Evolutionary conservation across 2,888 invertebrate genomes (phyloP), one percentile per base, ranked within the genome.

Genomic region (Scaptodrosophila latifasciaeformis): DNA sequence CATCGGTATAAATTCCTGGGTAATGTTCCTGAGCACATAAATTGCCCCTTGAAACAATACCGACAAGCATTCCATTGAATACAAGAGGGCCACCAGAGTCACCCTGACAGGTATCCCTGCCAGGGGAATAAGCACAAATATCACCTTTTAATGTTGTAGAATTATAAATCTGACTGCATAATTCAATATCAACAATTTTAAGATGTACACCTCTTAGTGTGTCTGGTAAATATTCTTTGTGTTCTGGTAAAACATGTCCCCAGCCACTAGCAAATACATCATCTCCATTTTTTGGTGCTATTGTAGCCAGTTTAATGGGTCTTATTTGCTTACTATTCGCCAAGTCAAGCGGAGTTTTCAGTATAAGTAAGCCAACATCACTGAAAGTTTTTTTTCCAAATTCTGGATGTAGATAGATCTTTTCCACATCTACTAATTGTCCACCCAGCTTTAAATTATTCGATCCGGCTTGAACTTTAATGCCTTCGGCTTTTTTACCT

Each of bases 281-380:
- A 4, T 59, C 34, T 17, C 49, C 49, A 21, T 46, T 2, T 1
- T 17, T 19, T 5, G 76, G 69, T 10, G 70, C 78, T 1, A 53
- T 24, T 0, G 65, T 65, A 17, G 86, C 81, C 81, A 90, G 68
- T 1, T 76, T 50, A 12, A 90, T 86, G 0, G 86, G 71, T 12
- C 83, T 80, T 0, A 88, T 85, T 1, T 65, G 78, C 0, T 85
- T 71, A 39, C 64, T 85, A 0, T 1, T 2, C 1, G 31, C 45
- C 85, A 88, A 10, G 65, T 59, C 39, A 89, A 62, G n/a, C 1
- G 88, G 82, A 2, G 79, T 84, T 0, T 82, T 55, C 1, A 90
- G 83, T 83, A 87, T 87, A 2, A 90, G 63, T 0, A 90, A 59
- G 0, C 89, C 90, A 19, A 90, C 83, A 51, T 90, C 90, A 59